Evolutionary conservation across 2,888 invertebrate species (phyloP), one percentile per base, ranked within the genome.

Genomic region (Autographa pulchrina): DNA sequence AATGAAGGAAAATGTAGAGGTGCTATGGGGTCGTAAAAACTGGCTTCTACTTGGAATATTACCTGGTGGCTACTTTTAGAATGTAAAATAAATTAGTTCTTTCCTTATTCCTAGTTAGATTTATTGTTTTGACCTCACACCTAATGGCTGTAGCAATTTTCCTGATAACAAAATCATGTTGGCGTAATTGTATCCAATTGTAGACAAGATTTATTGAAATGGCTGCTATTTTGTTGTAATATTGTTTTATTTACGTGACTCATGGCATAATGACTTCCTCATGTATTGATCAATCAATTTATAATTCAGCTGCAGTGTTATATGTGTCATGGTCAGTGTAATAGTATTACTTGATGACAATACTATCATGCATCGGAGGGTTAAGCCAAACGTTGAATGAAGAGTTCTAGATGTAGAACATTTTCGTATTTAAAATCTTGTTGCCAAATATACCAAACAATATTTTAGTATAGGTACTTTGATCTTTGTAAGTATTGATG

Each of bases 111-210:
- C 16, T 62, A 38, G n/a, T 76, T 11, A 61, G 54, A 64, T 77
- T 62, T 67, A 77, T 81, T 68, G 65, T 41, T 81, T 69, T 69
- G 77, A 78, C 81, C 81, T 80, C 54, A 60, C 32, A 62, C 9
- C 38, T 69, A 73, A 73, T 65, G 65, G 63, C 48, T 62, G 11
- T 31, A 56, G 59, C 68, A 66, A 80, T 80, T 80, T 78, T 77
- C 59, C 48, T 72, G 72, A 72, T 80, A 80, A 72, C 77, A 72
- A 76, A 63, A 78, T 76, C 54, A 68, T 48, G 77, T 78, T 68
- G 80, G 77, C 72, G 77, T 78, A 68, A 80, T 72, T 72, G 77
- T 58, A 62, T 61, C 61, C 77, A 67, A 73, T 72, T 80, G 77
- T 72, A 64, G 58, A 80, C 66, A 66, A 65, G 59, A 60, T n/a